phyloP scores from a whole-genome alignment of 2,888 invertebrate genomes.

The Theristus sp. region DNA sequence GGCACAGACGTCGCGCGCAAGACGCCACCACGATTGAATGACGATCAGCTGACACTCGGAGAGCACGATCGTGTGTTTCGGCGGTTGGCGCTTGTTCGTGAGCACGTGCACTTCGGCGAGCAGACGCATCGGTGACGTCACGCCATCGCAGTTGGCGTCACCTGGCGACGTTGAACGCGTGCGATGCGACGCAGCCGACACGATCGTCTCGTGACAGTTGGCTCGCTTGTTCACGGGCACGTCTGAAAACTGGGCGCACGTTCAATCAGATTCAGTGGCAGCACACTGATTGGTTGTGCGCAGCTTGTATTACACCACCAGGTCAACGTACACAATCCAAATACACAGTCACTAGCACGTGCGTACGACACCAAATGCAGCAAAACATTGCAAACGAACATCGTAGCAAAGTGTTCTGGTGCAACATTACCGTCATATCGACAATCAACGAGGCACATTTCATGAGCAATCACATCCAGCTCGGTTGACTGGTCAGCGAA shows the following conservation, averaged over 20 bases:
- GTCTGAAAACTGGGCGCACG: too few relatives aligned
- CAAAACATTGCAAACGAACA: too few relatives aligned
- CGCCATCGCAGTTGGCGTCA: background rate
- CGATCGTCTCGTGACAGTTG: slow-evolving; percentile 57
- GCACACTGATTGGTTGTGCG: too few relatives aligned
- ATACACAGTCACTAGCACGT: background rate
- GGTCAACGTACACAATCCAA: background rate
- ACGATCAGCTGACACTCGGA: slow-evolving; percentile 20
- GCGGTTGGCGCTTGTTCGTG: slow-evolving; percentile 19
- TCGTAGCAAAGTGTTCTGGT: too few relatives aligned
- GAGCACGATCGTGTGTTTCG: slow-evolving; percentile 20
- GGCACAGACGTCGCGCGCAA: background rate
- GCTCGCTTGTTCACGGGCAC: slow-evolving; percentile 51
- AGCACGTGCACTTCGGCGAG: slow-evolving; percentile 19
- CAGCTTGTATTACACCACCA: too few relatives aligned
- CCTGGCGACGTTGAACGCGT: background rate
- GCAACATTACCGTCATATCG: slow-evolving; percentile 26
- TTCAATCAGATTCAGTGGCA: too few relatives aligned
- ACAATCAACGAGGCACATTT: slow-evolving; percentile 33
- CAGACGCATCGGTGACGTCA: background rate
- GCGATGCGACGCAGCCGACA: background rate
- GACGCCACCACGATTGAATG: slow-evolving; percentile 20
- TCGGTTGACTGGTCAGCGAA: slow-evolving; percentile 35
- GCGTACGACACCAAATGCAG: background rate
- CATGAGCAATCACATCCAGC: slow-evolving; percentile 35